A percentile compares a stretch with the other conserved stretches of the same genome.
These are phyloP conservation scores for Aphodius granarius DNA, from an alignment of 2,888 invertebrate species.

Conservation along the genomic window DNA sequence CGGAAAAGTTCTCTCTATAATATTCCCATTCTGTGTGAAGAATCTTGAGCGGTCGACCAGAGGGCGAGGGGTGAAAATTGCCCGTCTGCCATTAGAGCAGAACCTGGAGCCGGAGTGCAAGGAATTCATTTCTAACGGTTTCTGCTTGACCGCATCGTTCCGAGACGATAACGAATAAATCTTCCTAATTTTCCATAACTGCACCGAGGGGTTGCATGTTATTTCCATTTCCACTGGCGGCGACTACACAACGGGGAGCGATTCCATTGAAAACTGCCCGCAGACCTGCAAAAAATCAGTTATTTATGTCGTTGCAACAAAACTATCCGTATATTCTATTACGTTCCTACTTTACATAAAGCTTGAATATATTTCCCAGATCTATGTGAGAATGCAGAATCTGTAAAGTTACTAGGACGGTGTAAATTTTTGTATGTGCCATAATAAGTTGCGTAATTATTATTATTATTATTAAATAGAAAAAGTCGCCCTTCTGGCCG, in stretches of 20 bases:
- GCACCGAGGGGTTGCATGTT: constrained; percentile 38
- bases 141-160: constrained; percentile 43
- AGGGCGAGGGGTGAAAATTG: constrained; percentile 23
- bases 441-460: too few species aligned
- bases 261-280: constrained; percentile 17
- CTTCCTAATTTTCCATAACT: constrained; percentile 48
- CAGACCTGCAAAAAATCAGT: background rate
- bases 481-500: too few species aligned
- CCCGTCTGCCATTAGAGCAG: constrained; percentile 29
- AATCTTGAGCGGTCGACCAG: constrained; percentile 7
- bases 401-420: background rate
- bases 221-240: constrained; percentile 37
- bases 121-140: constrained; percentile 41
- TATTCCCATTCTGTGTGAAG: constrained; percentile 4
- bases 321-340: background rate
- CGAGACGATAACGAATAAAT: constrained; percentile 45
- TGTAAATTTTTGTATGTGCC: background rate
- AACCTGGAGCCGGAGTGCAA: constrained; percentile 27
- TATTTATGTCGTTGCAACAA: background rate
- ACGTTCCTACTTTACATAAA: background rate
- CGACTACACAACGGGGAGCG: constrained; percentile 30
- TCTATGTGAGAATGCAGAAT: background rate
- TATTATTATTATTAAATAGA: too few species aligned
- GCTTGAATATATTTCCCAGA: background rate
- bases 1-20: background rate